Evolutionary conservation across 2,888 invertebrate species (phyloP), one percentile per base, ranked within the genome.

Genomic region (Tiphia femorata): DNA sequence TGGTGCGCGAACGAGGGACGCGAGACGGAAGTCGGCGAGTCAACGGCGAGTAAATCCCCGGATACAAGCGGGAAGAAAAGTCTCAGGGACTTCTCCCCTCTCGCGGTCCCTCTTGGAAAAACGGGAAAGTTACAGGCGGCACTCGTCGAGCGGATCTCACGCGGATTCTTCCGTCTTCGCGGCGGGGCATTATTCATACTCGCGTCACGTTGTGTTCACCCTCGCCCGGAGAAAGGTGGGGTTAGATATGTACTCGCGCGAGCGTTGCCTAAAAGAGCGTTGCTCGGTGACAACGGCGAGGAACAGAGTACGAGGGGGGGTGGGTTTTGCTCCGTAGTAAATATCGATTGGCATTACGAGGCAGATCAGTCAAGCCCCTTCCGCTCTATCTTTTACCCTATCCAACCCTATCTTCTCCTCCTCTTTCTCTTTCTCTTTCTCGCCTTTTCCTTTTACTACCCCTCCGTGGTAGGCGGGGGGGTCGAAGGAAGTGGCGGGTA

Each of bases 261-360:
- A 62, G 62, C 58, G 64, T 57, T 58, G 60, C 60, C 60, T 63
- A 68, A 65, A 68, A 62, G 65, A 65, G 37, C 62, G 67, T 52
- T 58, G 43, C 46, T 46, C 52, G 42, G 19, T 16, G 37, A 2
- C 16, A 27, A 29, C 14, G 10, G 19, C n/a, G 5, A 5, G 8
- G 23, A n/a, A 30, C 23, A 51, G 27, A 14, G 29, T 37, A 16
- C 46, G 52, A 43, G 25, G 12, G 16, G n/a, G 49, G 19, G 40
- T 43, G 44, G 12, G 21, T 12, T 23, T 7, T 35, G 33, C 40
- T 55, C 48, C 57, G 54, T 62, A 48, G 27, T 60, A 23, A 55
- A 63, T 72, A 72, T 72, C 68, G 72, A 72, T 72, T 67, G 69
- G 70, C 71, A 67, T 72, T 73, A 73, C 72, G 60, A 62, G 59